These are phyloP conservation scores for Cynaeus angustus DNA, from an alignment of 2,888 invertebrate species.

Conservation along the genomic window DNA sequence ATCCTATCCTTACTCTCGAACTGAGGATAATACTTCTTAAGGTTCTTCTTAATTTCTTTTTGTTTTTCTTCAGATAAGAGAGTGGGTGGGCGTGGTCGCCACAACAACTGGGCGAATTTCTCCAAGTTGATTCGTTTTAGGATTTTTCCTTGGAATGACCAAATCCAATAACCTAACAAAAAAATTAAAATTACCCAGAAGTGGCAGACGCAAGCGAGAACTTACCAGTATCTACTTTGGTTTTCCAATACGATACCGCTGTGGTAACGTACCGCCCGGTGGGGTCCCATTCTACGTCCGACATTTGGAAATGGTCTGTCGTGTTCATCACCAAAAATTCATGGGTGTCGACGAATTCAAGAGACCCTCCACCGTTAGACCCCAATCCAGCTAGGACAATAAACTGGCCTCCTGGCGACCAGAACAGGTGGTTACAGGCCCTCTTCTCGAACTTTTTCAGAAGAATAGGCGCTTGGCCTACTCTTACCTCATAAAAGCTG, in stretches of 20 bases:
- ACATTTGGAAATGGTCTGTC: slow-evolving; percentile 92
- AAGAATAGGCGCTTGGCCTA: slow-evolving; percentile 90
- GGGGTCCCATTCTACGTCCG: slow-evolving; percentile 99
- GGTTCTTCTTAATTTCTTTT: slow-evolving; percentile 96
- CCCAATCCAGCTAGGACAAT: slow-evolving; percentile 93
- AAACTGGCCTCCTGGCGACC: slow-evolving; percentile 97
- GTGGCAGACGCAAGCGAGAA: too few relatives aligned
- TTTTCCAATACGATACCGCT: slow-evolving; percentile 95
- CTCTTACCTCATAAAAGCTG: slow-evolving; percentile 94
- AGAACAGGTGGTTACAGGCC: slow-evolving; percentile 93
- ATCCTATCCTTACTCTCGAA: slow-evolving; percentile 98
- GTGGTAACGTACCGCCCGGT: slow-evolving; percentile 98
- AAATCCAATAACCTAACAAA: slow-evolving; percentile 91
- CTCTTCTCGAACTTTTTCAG: slow-evolving; percentile 93
- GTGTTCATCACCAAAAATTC: slow-evolving; percentile 97
- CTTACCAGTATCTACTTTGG: slow-evolving; percentile 84
- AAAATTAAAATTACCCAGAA: too few relatives aligned
- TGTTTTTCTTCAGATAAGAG: slow-evolving; percentile 89
- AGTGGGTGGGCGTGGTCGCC: slow-evolving; percentile 95
- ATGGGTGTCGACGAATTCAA: slow-evolving; percentile 96
- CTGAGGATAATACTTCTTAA: slow-evolving; percentile 96
- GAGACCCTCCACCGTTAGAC: slow-evolving; percentile 89
- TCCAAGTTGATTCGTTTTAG: slow-evolving; percentile 90
- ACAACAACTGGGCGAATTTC: slow-evolving; percentile 94
- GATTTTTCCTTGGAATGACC: slow-evolving; percentile 94